Evolutionary conservation across 2,888 invertebrate genomes (phyloP).

Genomic region (Machimus rusticus): DNA sequence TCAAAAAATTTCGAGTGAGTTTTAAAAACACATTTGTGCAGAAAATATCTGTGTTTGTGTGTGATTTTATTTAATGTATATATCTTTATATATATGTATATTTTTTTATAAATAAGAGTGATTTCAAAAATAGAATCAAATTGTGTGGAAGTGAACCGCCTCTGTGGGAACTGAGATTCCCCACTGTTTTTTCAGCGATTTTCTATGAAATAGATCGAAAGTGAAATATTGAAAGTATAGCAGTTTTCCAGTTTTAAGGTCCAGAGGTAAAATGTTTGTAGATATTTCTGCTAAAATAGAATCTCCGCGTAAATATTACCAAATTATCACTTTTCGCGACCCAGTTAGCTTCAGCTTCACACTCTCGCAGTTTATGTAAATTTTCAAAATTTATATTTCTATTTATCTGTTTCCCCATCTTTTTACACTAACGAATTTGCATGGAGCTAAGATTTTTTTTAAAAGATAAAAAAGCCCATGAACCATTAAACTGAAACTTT

Average conservation of each 20-base stretch:
- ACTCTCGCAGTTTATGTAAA: neutral
- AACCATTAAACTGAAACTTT: neutral
- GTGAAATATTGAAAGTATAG: constrained; percentile 20
- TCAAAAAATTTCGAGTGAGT: constrained; percentile 34
- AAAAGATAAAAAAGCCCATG: neutral
- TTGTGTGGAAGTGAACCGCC: neutral
- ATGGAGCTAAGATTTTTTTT: neutral
- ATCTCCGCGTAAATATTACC: neutral
- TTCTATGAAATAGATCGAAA: neutral
- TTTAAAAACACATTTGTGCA: constrained; percentile 6
- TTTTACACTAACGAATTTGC: neutral
- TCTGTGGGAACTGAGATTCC: neutral
- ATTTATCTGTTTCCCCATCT: neutral
- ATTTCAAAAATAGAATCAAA: constrained; percentile 26
- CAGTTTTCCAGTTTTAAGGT: neutral
- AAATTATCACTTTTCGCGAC: neutral
- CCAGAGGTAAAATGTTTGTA: neutral
- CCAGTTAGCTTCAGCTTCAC: neutral
- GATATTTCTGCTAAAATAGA: neutral
- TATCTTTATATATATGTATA: neutral
- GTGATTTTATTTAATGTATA: neutral
- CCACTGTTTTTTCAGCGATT: neutral
- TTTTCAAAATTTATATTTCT: neutral
- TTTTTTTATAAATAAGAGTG: constrained; percentile 1
- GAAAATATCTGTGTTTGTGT: constrained; percentile 11